phyloP scores from a whole-genome alignment of 1,140 invertebrate genomes.

The Sitobion miscanthi region DNA sequence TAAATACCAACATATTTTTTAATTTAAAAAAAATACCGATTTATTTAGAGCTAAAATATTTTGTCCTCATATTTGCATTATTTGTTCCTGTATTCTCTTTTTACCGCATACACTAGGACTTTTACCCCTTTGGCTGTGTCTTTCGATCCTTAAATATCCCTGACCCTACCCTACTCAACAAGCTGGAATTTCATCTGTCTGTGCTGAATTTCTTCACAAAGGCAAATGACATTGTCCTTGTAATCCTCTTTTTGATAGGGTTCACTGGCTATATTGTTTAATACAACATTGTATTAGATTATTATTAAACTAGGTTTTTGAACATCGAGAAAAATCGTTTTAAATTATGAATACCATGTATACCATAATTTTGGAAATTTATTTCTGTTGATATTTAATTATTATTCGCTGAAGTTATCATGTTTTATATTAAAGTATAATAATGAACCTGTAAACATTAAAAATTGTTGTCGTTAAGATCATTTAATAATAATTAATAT shows the following conservation, averaged over 20 bases:
- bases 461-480: background rate
- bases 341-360: background rate
- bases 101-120: background rate
- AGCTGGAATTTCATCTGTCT: constrained; percentile 27
- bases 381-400: background rate
- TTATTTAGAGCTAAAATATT: background rate
- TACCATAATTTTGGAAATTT: background rate
- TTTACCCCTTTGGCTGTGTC: background rate
- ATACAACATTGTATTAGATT: background rate
- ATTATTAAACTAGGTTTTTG: background rate
- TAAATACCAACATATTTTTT: background rate
- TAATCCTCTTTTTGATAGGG: constrained; percentile 11
- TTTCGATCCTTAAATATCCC: background rate
- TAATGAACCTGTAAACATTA: background rate
- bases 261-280: constrained; percentile 14
- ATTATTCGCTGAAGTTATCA: background rate
- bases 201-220: constrained; percentile 27
- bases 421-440: background rate
- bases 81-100: background rate
- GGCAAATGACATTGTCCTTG: background rate
- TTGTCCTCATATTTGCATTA: background rate
- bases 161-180: background rate
- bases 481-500: background rate
- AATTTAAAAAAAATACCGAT: background rate
- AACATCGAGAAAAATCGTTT: background rate